phyloP scores from a whole-genome alignment of 2,113 vertebrate genomes.

The Zingel zingel region DNA sequence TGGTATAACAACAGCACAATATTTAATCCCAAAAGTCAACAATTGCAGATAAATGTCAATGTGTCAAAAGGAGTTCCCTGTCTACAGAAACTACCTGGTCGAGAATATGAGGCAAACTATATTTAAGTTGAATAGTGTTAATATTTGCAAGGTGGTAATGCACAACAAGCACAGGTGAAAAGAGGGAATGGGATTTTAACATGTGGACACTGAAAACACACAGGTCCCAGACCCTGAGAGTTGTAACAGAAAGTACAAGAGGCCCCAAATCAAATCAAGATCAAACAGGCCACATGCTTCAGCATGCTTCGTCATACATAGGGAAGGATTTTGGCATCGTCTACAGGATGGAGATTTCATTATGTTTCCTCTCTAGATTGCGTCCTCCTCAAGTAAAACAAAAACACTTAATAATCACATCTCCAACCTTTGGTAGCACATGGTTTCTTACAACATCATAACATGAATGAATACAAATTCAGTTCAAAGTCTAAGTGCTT shows the following conservation, averaged over 20 bases:
- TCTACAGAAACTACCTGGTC: background rate
- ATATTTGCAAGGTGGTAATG: conserved; percentile 13
- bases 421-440: conserved; percentile 7
- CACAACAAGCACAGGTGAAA: conserved; percentile 2
- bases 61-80: background rate
- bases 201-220: conserved; percentile 38
- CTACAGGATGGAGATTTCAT: background rate
- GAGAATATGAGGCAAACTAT: background rate
- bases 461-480: conserved; percentile 2
- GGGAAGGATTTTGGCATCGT: background rate
- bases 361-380: background rate
- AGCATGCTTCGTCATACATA: conserved; percentile 3
- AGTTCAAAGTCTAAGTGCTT: conserved; percentile 7
- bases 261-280: conserved; percentile 14
- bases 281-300: conserved; percentile 20
- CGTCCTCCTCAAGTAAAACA: conserved; percentile 12
- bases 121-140: background rate
- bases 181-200: conserved; percentile 29
- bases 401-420: conserved; percentile 11
- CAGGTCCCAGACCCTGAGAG: conserved; percentile 8
- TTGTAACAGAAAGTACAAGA: conserved; percentile 7
- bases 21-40: background rate
- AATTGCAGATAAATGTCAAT: background rate
- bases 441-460: background rate
- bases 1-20: background rate